Evolutionary conservation across 2,797 vertebrate species (phyloP).

Genomic region (Parambassis ranga): DNA sequence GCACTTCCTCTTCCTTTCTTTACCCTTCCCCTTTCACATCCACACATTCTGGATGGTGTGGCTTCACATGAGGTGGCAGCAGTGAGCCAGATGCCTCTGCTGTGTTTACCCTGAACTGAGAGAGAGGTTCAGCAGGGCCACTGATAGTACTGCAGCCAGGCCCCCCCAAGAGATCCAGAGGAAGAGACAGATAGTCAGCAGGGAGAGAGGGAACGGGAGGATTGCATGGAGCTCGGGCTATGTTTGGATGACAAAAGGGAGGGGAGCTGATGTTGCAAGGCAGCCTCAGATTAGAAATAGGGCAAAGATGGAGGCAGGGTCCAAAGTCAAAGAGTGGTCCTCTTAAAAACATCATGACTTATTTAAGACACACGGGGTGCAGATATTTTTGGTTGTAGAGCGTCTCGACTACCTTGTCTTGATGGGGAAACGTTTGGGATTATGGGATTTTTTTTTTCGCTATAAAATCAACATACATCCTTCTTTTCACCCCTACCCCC

Average conservation of each 20-base stretch:
- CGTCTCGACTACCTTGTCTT: slow-evolving; percentile 6
- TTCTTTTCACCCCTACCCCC: slow-evolving; percentile 6
- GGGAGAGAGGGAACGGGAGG: not conserved
- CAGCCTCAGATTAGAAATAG: slow-evolving; percentile 7
- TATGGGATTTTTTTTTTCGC: slow-evolving; percentile 20
- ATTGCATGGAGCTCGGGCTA: slow-evolving; percentile 22
- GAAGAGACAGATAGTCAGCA: not conserved
- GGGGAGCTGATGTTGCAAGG: slow-evolving; percentile 18
- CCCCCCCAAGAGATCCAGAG: slow-evolving; percentile 28
- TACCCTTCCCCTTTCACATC: not conserved
- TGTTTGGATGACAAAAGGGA: slow-evolving; percentile 26
- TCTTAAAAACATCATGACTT: slow-evolving; percentile 43
- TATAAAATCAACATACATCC: not conserved
- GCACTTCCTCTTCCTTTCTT: not conserved
- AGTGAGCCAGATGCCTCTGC: slow-evolving; percentile 37
- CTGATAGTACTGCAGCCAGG: slow-evolving; percentile 44
- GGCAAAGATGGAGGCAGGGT: not conserved
- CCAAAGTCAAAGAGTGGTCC: not conserved
- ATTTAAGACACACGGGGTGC: slow-evolving; percentile 43
- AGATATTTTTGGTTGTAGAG: slow-evolving; percentile 50
- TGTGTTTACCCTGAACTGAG: slow-evolving; percentile 36
- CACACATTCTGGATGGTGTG: not conserved
- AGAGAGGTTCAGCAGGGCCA: slow-evolving; percentile 43
- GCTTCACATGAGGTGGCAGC: slow-evolving; percentile 50
- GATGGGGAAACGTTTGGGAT: no score